These are phyloP conservation scores for Bovichtus diacanthus DNA, from an alignment of 2,797 vertebrate genomes.

Conservation along the genomic window DNA sequence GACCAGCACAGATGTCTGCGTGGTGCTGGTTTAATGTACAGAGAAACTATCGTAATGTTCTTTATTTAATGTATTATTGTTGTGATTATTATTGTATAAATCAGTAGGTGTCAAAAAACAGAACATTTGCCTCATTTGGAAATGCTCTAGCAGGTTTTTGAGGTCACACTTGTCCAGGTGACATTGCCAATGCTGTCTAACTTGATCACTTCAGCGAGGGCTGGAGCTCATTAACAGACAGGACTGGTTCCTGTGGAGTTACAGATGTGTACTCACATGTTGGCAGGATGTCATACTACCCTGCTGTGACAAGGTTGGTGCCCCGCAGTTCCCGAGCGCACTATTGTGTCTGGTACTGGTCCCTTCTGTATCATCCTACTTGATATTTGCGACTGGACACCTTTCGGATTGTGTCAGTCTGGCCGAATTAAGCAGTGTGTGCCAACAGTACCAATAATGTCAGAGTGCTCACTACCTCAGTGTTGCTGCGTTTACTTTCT, in stretches of 20 bases:
- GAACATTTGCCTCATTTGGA: conserved; percentile 3
- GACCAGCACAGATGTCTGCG: conserved; percentile 60
- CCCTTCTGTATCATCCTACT: conserved; percentile 28
- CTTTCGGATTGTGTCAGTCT: conserved; percentile 16
- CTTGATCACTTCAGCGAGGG: conserved; percentile 24
- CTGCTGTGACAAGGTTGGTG: conserved; percentile 54
- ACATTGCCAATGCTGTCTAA: conserved; percentile 22
- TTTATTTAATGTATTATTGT: background rate
- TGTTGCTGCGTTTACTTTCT: background rate
- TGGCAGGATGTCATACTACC: conserved; percentile 35
- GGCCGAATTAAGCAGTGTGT: background rate
- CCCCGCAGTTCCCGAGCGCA: conserved; percentile 34
- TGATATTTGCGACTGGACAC: conserved; percentile 19
- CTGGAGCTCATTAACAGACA: conserved; percentile 49
- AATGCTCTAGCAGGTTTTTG: conserved; percentile 18
- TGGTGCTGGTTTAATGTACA: conserved; percentile 21
- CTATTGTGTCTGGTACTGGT: conserved; percentile 32
- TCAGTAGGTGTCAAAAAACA: background rate
- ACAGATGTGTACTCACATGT: conserved; percentile 60
- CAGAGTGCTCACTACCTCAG: background rate
- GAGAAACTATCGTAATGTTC: background rate
- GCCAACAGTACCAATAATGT: background rate
- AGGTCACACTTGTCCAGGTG: conserved; percentile 13
- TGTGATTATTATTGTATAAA: background rate
- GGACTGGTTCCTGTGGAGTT: conserved; percentile 45